A percentile compares a stretch with the other conserved stretches of the same genome.
These are phyloP conservation scores for Sebastes miniatus DNA, from an alignment of 2,797 vertebrate genomes.

Conservation along the genomic window DNA sequence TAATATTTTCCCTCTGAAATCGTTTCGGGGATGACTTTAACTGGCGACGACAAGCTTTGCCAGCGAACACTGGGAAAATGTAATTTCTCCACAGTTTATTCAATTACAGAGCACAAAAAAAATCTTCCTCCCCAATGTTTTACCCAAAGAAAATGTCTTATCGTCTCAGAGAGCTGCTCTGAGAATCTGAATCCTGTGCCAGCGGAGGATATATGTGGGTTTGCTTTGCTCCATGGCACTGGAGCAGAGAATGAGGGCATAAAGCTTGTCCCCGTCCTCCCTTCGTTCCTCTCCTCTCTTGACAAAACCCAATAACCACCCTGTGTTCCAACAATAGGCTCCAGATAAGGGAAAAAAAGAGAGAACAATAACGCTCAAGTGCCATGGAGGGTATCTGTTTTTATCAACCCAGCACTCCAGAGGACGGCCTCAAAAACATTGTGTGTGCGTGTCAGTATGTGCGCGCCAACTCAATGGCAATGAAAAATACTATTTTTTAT, in stretches of 20 bases:
- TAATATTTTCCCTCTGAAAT: slow-evolving; percentile 52
- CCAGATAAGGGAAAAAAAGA: slow-evolving; percentile 54
- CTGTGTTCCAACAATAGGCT: slow-evolving; percentile 69
- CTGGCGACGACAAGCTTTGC: slow-evolving; percentile 30
- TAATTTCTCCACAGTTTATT: slow-evolving; percentile 58
- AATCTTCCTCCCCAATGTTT: slow-evolving; percentile 35
- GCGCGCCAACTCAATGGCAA: slow-evolving; percentile 29
- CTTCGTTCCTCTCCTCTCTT: slow-evolving; percentile 38
- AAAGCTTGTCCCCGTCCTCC: slow-evolving; percentile 42
- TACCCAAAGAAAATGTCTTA: slow-evolving; percentile 45
- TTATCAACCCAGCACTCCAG: slow-evolving; percentile 61
- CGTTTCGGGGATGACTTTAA: slow-evolving; percentile 42
- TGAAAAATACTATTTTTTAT: slow-evolving; percentile 68
- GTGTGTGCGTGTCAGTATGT: not conserved
- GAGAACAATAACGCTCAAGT: slow-evolving; percentile 66
- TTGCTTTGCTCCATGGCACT: slow-evolving; percentile 46
- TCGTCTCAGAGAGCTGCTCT: slow-evolving; percentile 41
- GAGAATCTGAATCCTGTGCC: slow-evolving; percentile 31
- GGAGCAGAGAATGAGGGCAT: slow-evolving; percentile 51
- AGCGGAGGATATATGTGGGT: slow-evolving; percentile 26
- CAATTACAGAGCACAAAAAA: slow-evolving; percentile 52
- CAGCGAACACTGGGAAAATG: slow-evolving; percentile 41
- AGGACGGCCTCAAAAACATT: slow-evolving; percentile 52
- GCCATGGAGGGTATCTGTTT: slow-evolving; percentile 58
- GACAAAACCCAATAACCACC: slow-evolving; percentile 70